Base-by-base conservation (phyloP, 2,888 invertebrate species). In the Athalia rosae region DNA sequence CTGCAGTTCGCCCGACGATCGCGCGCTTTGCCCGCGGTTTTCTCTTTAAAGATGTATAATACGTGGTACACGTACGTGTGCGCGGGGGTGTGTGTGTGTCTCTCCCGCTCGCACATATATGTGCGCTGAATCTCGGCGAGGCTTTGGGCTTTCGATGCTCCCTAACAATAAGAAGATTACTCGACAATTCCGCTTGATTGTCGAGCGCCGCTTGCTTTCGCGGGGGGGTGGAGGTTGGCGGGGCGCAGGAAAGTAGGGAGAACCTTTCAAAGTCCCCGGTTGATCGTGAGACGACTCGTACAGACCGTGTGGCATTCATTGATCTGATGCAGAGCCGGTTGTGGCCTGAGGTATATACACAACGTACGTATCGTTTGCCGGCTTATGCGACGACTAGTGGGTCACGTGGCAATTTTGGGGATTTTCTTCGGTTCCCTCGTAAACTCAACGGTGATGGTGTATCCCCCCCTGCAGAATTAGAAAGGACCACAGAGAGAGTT, bases 141-240 rank as follows among this genome's bases (percentile, higher is more conserved):
- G 58, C n/a, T 45, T 58, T 58, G 13, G 43, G 50, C 58, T 56
- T 45, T 71, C 50, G 71, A 4, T 56, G 9, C 28, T 50, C 6
- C 45, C 56, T 43, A 45, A 71, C 58, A 71, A 71, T 71, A 13
- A 58, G 71, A 56, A 56, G 58, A 71, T 71, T 45, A 71, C 71
- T 71, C 43, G 71, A 71, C 71, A 71, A 58, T 71, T 71, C 58
- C 53, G 15, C 43, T 11, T 71, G 71, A 71, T 71, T 71, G 71
- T 58, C 58, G 71, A 58, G 43, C 58, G n/a, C 45, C 9, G 71
- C 50, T 67, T 67, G 67, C 50, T 67, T 67, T 67, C 28, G 50
- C 28, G 28, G 28, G 53, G 71, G 58, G 28, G 2, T 28, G 28
- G 53, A 71, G 58, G 28, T 2, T 28, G 28, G 28, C 28, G 28